phyloP scores from a whole-genome alignment of 2,113 vertebrate species.

The Anhinga rufa region DNA sequence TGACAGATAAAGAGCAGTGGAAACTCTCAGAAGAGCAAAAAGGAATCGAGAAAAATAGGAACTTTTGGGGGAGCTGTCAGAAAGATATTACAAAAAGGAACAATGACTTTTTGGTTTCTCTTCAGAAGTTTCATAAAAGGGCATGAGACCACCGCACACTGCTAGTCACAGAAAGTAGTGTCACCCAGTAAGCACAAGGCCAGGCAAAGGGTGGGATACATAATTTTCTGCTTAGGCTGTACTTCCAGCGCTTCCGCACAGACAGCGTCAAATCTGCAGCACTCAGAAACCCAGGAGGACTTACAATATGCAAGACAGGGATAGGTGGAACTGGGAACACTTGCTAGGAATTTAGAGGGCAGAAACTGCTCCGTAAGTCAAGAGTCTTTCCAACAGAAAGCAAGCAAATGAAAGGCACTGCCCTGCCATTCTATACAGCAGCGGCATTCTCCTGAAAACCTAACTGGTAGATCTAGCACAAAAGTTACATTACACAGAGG shows the following conservation, averaged over 20 bases:
- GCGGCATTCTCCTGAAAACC: fast-evolving
- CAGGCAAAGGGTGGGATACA: neutral
- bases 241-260: neutral
- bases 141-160: neutral
- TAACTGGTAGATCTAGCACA: neutral
- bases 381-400: neutral
- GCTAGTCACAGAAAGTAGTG: neutral
- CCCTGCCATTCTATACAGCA: neutral
- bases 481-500: neutral
- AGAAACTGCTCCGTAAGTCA: neutral
- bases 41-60: slow-evolving; percentile 29
- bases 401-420: neutral
- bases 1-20: neutral
- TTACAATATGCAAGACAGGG: neutral
- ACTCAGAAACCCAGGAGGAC: neutral
- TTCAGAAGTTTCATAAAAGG: slow-evolving; percentile 13
- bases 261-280: neutral
- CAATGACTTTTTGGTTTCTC: neutral
- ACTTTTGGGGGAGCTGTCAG: neutral
- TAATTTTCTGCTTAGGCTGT: fast-evolving
- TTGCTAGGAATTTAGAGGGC: neutral
- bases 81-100: slow-evolving; percentile 29
- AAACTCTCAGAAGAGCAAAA: slow-evolving; percentile 15
- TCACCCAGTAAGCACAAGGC: neutral
- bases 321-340: neutral